Base-by-base conservation (phyloP, 2,888 invertebrate genomes). In the Andrena trimmerana region DNA sequence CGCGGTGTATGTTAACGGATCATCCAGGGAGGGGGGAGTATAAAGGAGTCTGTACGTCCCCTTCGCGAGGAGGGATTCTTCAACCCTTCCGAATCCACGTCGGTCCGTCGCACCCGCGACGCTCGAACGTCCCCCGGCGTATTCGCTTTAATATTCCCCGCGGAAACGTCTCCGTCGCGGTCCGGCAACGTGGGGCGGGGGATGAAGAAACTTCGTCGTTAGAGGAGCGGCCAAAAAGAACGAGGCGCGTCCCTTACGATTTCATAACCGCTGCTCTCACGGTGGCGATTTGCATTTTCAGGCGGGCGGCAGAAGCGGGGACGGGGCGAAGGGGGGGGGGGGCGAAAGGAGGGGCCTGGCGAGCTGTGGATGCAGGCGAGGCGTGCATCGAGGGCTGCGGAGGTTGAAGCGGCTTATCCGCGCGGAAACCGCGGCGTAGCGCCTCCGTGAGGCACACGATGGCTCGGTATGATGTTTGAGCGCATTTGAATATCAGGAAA, bases 401-500 rank as follows among this genome's bases (percentile, higher is more conserved):
- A 60, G 36, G 73, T 67, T 65, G 81, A 69, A 79, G 65, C 65
- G 71, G 86, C 78, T 91, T 90, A 90, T 90, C 88, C 89, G 78
- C 77, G 83, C 85, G 83, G 86, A 88, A 90, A 89, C 87, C 85
- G 85, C 87, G 88, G 78, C 82, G 87, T 83, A 85, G 80, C 86
- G 82, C 85, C 84, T 83, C 83, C 73, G 73, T 70, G 71, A 81
- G 78, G 78, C 79, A 85, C 80, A 78, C 88, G 91, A 91, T 79
- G 78, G 89, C 57, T 62, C 80, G 88, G 84, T 89, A 89, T 91
- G 92, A 93, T 93, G 92, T 92, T 93, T 92, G 92, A 93, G 83
- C 92, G 89, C 91, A 93, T 93, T 93, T 93, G 93, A 93, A 93
- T 93, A 93, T 93, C 93, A 92, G 93, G 92, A 93, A 93, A 93